Evolutionary conservation across 2,113 vertebrate genomes (phyloP).

Genomic region (Corvus cornix): DNA sequence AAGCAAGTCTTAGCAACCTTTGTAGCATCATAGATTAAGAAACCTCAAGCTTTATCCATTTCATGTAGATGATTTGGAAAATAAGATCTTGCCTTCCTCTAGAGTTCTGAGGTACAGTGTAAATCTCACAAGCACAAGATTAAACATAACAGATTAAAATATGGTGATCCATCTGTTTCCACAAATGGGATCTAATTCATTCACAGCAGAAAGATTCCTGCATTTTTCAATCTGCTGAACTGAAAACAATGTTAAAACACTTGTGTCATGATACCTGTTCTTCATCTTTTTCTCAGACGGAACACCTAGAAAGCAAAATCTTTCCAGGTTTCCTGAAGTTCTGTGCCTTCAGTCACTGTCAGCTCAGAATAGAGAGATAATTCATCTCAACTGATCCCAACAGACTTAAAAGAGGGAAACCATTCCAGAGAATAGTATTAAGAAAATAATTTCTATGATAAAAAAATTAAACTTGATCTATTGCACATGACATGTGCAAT

Average conservation of each 20-base stretch:
- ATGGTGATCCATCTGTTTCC: background rate
- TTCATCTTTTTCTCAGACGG: background rate
- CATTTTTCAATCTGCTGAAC: background rate
- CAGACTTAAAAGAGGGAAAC: background rate
- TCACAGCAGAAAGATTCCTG: background rate
- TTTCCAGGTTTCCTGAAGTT: background rate
- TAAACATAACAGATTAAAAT: background rate
- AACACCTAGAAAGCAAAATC: background rate
- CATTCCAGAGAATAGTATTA: background rate
- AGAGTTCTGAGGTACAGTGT: background rate
- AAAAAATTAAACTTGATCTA: background rate
- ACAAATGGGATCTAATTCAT: background rate
- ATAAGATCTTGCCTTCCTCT: background rate
- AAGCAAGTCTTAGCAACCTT: background rate
- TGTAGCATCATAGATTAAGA: background rate
- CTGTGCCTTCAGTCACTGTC: background rate
- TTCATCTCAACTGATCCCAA: background rate
- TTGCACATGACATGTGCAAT: accelerated
- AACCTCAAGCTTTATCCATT: background rate
- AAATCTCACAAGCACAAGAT: background rate
- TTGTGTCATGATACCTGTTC: background rate
- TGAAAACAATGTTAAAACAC: background rate
- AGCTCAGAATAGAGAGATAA: background rate
- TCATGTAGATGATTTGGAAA: background rate
- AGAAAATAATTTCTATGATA: background rate